Percentiles rank a stretch among this genome's conserved stretches.
phyloP scores from a whole-genome alignment of 2,888 invertebrate genomes.

The Gibbula magus region DNA sequence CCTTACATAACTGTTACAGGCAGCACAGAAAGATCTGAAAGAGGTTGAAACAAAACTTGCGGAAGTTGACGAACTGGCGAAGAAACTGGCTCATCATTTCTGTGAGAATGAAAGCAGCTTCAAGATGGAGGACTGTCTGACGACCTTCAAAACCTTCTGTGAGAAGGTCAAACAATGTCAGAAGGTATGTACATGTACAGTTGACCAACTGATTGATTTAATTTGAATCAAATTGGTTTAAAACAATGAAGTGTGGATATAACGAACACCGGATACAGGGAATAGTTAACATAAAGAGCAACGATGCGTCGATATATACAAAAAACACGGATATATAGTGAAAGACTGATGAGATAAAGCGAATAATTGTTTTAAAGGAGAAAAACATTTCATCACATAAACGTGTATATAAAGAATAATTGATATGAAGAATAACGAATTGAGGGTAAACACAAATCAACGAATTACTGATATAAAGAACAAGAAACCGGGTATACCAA shows the following conservation, averaged over 20 bases:
- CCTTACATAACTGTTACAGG: conserved; percentile 52
- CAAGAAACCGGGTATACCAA: no score
- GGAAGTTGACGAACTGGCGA: conserved; percentile 87
- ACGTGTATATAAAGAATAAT: no score
- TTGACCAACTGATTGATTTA: neutral
- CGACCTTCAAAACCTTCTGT: conserved; percentile 91
- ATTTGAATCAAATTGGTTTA: neutral
- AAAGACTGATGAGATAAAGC: no score
- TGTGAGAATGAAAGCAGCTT: conserved; percentile 93
- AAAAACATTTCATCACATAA: no score
- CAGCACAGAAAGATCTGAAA: conserved; percentile 64
- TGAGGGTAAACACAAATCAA: no score
- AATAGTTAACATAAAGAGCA: no score
- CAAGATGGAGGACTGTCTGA: conserved; percentile 95
- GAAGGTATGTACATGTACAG: conserved; percentile 63
- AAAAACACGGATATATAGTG: no score
- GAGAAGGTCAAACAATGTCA: conserved; percentile 76
- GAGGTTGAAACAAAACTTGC: conserved; percentile 84
- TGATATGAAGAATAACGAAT: no score
- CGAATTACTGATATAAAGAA: no score
- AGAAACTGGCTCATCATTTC: conserved; percentile 91
- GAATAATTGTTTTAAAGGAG: no score
- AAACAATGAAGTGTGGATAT: neutral
- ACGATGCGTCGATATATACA: no score
- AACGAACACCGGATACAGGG: neutral